Percentiles rank a stretch among this genome's conserved stretches.
Evolutionary conservation across 2,113 vertebrate genomes (phyloP).

Genomic region (Nyctibius bracteatus): DNA sequence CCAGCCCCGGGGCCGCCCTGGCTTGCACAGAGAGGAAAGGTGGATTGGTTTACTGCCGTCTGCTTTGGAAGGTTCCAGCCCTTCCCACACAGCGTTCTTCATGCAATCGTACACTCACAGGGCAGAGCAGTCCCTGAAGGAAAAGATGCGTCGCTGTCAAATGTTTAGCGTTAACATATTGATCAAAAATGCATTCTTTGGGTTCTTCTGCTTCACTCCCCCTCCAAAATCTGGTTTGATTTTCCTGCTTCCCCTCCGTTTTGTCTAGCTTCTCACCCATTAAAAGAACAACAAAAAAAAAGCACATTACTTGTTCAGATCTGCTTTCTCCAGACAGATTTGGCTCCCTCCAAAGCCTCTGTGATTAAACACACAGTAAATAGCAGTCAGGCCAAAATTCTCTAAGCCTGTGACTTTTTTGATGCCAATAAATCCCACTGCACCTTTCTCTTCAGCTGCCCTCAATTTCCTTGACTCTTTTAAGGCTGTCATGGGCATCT

Average conservation of each 20-base stretch:
- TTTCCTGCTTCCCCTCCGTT: not conserved
- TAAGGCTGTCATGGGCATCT: constrained; percentile 18
- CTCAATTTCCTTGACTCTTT: constrained; percentile 44
- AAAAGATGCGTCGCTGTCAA: rapidly evolving
- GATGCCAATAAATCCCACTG: constrained; percentile 36
- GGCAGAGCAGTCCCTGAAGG: not conserved
- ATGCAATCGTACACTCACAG: rapidly evolving
- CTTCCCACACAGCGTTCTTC: rapidly evolving
- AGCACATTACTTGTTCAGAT: not conserved
- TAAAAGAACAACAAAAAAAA: not conserved
- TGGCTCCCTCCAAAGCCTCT: not conserved
- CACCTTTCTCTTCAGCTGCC: constrained; percentile 51
- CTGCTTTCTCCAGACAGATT: not conserved
- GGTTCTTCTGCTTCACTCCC: not conserved
- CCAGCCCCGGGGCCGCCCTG: not conserved
- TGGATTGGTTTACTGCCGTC: rapidly evolving
- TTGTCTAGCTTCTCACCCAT: not conserved
- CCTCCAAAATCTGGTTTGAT: not conserved
- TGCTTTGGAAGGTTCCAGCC: rapidly evolving
- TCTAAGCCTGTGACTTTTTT: not conserved
- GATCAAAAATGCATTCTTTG: not conserved
- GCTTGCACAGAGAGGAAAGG: rapidly evolving
- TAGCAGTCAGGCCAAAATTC: constrained; percentile 3
- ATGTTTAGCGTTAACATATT: rapidly evolving
- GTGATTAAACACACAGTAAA: constrained; percentile 58